These are phyloP conservation scores for Lateolabrax maculatus DNA, from an alignment of 2,797 vertebrate species.

Conservation along the genomic window DNA sequence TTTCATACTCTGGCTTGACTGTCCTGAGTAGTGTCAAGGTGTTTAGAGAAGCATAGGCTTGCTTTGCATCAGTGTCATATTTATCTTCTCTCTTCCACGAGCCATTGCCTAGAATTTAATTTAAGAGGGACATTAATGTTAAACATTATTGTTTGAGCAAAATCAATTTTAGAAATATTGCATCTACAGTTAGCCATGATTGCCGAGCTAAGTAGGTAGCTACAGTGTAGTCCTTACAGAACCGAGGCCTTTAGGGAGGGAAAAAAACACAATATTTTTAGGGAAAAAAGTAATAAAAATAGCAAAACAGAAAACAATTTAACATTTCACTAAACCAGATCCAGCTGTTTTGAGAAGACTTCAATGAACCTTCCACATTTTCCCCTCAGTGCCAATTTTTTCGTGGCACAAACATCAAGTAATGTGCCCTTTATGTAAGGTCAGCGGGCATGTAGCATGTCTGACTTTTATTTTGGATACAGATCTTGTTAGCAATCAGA, in stretches of 20 bases:
- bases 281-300: background rate
- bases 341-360: too few species aligned
- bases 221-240: background rate
- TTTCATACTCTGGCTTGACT: constrained; percentile 95
- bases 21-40: constrained; percentile 95
- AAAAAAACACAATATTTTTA: background rate
- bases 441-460: background rate
- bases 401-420: background rate
- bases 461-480: background rate
- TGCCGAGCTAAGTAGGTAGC: background rate
- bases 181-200: background rate
- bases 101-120: constrained; percentile 90
- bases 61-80: constrained; percentile 91
- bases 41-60: constrained; percentile 93
- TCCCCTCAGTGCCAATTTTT: background rate
- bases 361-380: background rate
- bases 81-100: constrained; percentile 97
- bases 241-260: background rate
- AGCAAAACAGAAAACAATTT: background rate
- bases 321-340: background rate
- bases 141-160: background rate
- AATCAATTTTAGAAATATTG: background rate
- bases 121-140: background rate
- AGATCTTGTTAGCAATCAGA: background rate
- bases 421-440: background rate